Percentiles rank a stretch among this genome's conserved stretches.
phyloP scores from a whole-genome alignment of 2,888 invertebrate genomes.

The Diplolepis rosae region DNA sequence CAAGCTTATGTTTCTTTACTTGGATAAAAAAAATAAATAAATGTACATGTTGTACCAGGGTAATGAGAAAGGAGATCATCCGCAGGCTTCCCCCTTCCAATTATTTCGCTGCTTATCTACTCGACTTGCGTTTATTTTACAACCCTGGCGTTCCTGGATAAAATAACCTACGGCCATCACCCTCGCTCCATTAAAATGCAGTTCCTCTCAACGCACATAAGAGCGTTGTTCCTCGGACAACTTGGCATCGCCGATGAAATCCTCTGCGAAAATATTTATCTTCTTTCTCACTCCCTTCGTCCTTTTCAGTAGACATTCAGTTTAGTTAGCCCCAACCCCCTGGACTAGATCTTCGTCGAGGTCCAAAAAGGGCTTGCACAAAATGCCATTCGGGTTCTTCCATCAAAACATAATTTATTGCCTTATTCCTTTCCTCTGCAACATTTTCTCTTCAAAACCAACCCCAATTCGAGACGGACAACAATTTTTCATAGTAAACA shows the following conservation, averaged over 20 bases:
- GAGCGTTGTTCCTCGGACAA: slow-evolving; percentile 7
- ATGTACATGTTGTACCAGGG: slow-evolving; percentile 5
- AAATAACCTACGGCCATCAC: slow-evolving; percentile 9
- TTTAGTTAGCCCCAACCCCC: not conserved
- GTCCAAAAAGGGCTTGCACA: too few species aligned
- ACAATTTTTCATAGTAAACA: slow-evolving; percentile 49
- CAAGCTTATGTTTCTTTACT: not conserved
- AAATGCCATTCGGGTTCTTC: too few species aligned
- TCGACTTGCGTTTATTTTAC: slow-evolving; percentile 18
- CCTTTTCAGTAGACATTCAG: not conserved
- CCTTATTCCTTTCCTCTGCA: not conserved
- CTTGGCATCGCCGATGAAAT: slow-evolving; percentile 5
- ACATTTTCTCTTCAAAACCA: slow-evolving; percentile 4
- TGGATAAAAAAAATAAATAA: slow-evolving; percentile 4
- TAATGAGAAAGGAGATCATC: slow-evolving; percentile 28
- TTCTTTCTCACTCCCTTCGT: not conserved
- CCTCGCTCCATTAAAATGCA: slow-evolving; percentile 15
- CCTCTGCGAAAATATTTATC: slow-evolving; percentile 18
- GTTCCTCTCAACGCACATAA: not conserved
- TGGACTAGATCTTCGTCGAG: too few species aligned
- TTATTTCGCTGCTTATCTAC: slow-evolving; percentile 26
- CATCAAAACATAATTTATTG: not conserved
- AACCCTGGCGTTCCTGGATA: not conserved
- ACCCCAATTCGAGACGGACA: not conserved
- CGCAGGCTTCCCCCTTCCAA: not conserved